phyloP scores from a whole-genome alignment of 1,140 invertebrate species.

The Lasaia peninsularis region DNA sequence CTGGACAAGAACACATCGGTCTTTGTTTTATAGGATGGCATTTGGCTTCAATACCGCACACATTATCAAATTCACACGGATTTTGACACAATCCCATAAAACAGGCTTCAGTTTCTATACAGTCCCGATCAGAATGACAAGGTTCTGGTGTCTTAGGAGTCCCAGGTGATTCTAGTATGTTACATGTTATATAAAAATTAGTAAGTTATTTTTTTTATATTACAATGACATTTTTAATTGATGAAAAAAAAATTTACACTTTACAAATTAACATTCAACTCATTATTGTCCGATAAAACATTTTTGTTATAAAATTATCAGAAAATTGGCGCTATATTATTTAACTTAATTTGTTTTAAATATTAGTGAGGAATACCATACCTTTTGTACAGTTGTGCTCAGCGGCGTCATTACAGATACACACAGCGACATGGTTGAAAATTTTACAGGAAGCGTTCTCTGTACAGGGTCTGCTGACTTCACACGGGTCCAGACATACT shows the following conservation, averaged over 20 bases:
- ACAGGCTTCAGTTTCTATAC: constrained; percentile 85
- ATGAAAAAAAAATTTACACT: constrained; percentile 40
- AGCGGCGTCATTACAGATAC: constrained; percentile 78
- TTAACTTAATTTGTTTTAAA: constrained; percentile 19
- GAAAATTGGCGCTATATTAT: constrained; percentile 24
- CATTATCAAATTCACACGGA: constrained; percentile 85
- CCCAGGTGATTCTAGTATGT: constrained; percentile 81
- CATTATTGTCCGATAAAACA: constrained; percentile 71
- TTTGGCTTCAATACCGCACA: constrained; percentile 83
- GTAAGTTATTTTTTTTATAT: constrained; percentile 45
- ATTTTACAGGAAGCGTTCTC: constrained; percentile 83
- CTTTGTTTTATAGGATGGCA: constrained; percentile 86
- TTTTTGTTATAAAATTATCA: constrained; percentile 19
- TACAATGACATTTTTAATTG: neutral
- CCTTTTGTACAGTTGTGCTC: constrained; percentile 72
- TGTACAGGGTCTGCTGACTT: constrained; percentile 81
- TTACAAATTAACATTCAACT: constrained; percentile 17
- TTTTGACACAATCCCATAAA: constrained; percentile 85
- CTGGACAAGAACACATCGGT: constrained; percentile 86
- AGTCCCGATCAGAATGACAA: constrained; percentile 85
- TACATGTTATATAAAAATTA: constrained; percentile 70
- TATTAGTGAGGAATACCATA: constrained; percentile 50
- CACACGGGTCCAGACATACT: constrained; percentile 86
- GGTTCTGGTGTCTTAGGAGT: constrained; percentile 82
- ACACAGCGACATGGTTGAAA: constrained; percentile 83